A percentile compares a stretch with the other conserved stretches of the same genome.
Conservation (phyloP, 2,797 vertebrate species). For the Triplophysa bombifrons region DNA sequence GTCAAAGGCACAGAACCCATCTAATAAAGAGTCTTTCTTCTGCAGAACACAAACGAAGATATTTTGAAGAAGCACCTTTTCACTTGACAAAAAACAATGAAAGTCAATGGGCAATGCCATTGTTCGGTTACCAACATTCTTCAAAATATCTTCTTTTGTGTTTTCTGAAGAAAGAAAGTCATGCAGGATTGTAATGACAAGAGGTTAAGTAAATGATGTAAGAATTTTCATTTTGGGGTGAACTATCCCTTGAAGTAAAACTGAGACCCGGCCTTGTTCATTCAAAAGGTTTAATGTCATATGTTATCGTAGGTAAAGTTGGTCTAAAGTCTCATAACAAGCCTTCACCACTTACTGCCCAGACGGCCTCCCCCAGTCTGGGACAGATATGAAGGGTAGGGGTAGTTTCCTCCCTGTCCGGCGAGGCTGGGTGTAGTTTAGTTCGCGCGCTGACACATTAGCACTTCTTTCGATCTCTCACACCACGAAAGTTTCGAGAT, state of each 20-base stretch:
- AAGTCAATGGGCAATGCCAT: no score
- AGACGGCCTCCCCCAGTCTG: conserved; percentile 54
- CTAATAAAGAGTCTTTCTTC: no score
- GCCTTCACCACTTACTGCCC: background rate
- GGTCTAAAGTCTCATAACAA: background rate
- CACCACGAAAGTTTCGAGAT: conserved; percentile 12
- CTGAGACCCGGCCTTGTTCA: no score
- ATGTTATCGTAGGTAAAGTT: background rate
- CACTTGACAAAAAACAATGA: no score
- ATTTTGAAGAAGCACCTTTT: background rate
- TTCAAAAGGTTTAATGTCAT: background rate
- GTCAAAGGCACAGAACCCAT: background rate
- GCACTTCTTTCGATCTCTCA: conserved; percentile 10
- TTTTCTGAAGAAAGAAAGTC: no score
- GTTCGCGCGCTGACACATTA: conserved; percentile 12
- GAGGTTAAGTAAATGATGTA: no score
- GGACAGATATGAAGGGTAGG: conserved; percentile 76
- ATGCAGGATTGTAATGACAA: no score
- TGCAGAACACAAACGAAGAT: no score
- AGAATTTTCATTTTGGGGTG: no score
- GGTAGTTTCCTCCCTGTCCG: conserved; percentile 77
- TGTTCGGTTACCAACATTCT: background rate
- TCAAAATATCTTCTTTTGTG: background rate
- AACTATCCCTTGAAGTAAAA: no score
- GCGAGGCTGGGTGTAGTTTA: conserved; percentile 42